phyloP scores from a whole-genome alignment of 92 coral and sea anemone species.

The Desmophyllum pertusum region DNA sequence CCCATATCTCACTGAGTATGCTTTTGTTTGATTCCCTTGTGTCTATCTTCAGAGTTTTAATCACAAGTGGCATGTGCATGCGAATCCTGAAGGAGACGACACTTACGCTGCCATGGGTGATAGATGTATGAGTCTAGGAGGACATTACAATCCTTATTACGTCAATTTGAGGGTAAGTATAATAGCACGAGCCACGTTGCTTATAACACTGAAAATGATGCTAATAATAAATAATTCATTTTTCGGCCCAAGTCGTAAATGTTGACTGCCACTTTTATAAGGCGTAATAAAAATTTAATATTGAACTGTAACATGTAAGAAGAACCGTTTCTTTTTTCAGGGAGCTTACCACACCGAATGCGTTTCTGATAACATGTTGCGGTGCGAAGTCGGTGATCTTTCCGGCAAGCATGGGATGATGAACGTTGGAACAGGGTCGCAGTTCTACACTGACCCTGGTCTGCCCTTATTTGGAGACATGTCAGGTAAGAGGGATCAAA shows the following conservation, averaged over 20 bases:
- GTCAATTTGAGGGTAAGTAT: conserved; percentile 71
- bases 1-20: too few species aligned
- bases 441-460: conserved; percentile 75
- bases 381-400: conserved; percentile 93
- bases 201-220: too few species aligned
- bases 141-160: conserved; percentile 84
- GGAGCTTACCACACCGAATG: conserved; percentile 78
- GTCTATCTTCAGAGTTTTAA: conserved; percentile 57
- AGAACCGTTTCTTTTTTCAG: conserved; percentile 39
- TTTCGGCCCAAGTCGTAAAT: too few species aligned
- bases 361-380: conserved; percentile 70
- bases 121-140: conserved; percentile 76
- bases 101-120: conserved; percentile 39
- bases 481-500: conserved; percentile 49
- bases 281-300: too few species aligned
- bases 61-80: conserved; percentile 95
- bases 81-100: conserved; percentile 74
- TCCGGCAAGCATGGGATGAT: conserved; percentile 75
- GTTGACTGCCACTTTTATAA: too few species aligned
- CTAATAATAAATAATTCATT: too few species aligned
- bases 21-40: neutral
- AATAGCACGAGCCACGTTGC: too few species aligned
- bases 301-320: too few species aligned
- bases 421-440: conserved; percentile 72
- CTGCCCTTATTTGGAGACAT: conserved; percentile 76